Conservation (phyloP, 2,113 vertebrate genomes). For the Picathartes gymnocephalus region DNA sequence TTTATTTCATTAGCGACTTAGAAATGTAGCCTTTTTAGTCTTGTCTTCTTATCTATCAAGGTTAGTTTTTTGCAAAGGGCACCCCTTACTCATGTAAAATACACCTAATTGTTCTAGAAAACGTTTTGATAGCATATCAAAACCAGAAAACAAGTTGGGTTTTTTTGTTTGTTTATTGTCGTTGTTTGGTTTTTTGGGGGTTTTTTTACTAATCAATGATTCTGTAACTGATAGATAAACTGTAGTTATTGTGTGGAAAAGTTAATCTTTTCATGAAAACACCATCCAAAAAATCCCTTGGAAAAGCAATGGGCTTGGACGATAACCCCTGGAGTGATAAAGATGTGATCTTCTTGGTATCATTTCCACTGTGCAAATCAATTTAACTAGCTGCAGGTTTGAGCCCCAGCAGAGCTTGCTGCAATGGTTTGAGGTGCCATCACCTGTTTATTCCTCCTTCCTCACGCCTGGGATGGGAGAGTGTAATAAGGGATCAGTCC, state of each 20-base stretch:
- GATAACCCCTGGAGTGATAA: neutral
- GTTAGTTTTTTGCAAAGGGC: neutral
- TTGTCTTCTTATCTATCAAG: neutral
- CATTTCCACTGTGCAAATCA: neutral
- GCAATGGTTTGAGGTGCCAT: neutral
- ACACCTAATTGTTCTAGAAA: neutral
- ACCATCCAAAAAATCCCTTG: neutral
- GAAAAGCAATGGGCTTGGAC: neutral
- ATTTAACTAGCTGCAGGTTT: neutral
- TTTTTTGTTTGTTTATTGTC: too few relatives aligned
- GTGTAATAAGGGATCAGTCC: neutral
- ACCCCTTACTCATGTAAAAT: neutral
- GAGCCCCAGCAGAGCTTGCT: neutral
- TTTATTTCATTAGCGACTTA: neutral
- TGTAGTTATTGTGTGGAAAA: neutral
- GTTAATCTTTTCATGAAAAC: neutral
- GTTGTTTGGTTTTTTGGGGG: neutral
- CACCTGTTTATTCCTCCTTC: neutral
- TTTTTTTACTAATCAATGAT: neutral
- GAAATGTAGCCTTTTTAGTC: neutral
- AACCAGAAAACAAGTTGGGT: neutral
- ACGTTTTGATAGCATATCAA: neutral
- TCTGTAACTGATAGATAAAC: neutral
- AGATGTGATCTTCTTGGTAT: neutral
- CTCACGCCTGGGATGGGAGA: neutral